A percentile compares a stretch with the other conserved stretches of the same genome.
These are phyloP conservation scores for Myotis daubentonii DNA, from an alignment of 2,797 vertebrate species.

Conservation along the genomic window DNA sequence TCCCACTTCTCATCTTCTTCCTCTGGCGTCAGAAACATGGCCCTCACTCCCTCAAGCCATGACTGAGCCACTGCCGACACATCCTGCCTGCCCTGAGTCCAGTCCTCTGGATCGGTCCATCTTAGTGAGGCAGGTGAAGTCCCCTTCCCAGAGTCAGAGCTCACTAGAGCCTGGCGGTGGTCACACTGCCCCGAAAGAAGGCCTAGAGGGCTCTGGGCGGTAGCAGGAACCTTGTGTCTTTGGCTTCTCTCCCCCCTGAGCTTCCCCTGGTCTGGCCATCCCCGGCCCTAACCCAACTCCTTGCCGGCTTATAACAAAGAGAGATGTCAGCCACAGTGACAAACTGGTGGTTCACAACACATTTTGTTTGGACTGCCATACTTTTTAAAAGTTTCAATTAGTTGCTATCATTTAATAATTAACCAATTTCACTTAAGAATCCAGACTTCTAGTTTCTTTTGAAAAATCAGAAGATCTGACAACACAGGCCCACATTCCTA, in stretches of 20 bases:
- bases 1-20: neutral
- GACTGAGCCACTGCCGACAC: neutral
- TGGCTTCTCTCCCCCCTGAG: neutral
- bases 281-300: neutral
- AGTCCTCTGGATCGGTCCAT: neutral
- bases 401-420: conserved; percentile 50
- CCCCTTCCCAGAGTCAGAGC: neutral
- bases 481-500: neutral
- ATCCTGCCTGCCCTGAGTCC: neutral
- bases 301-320: neutral
- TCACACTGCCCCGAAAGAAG: neutral
- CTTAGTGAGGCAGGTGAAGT: neutral
- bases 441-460: conserved; percentile 65
- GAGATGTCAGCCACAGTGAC: neutral
- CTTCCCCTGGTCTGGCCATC: neutral
- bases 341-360: neutral
- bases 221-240: neutral
- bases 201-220: neutral
- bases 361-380: conserved; percentile 14
- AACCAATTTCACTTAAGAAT: conserved; percentile 31
- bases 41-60: neutral
- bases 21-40: neutral
- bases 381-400: conserved; percentile 58
- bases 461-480: conserved; percentile 18
- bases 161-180: neutral